phyloP scores from a whole-genome alignment of 2,888 invertebrate genomes.

The Hypsopygia costalis region DNA sequence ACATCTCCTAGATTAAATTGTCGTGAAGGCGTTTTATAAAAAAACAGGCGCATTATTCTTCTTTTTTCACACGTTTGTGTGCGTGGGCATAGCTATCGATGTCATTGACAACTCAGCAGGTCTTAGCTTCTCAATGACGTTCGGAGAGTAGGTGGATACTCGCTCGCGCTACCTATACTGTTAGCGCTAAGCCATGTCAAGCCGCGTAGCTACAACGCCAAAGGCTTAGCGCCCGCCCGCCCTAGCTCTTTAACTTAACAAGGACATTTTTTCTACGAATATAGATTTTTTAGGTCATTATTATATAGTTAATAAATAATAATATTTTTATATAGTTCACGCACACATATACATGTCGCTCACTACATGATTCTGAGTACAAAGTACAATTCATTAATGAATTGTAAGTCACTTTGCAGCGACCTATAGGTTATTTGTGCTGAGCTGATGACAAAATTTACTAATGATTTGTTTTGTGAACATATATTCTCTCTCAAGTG shows the following conservation, averaged over 20 bases:
- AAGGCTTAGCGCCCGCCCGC: background rate
- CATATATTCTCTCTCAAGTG: background rate
- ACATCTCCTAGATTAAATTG: background rate
- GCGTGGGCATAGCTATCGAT: background rate
- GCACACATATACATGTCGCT: no score
- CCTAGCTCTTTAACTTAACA: conserved; percentile 24
- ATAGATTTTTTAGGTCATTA: no score
- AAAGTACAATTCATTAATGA: no score
- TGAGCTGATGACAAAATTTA: no score
- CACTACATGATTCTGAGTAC: no score
- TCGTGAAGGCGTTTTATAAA: background rate
- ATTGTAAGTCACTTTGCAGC: background rate
- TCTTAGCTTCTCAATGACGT: conserved; percentile 14
- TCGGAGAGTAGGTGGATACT: conserved; percentile 20
- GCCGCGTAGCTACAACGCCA: no score
- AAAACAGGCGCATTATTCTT: no score
- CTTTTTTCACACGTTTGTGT: background rate
- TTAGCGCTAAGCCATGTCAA: no score
- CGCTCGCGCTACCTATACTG: background rate
- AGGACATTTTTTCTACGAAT: conserved; percentile 11
- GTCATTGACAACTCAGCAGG: background rate
- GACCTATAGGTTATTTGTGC: no score
- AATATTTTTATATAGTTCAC: no score
- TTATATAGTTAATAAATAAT: no score
- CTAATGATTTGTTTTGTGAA: background rate